phyloP scores from a whole-genome alignment of 1,140 invertebrate species.

The Zaprionus ornatus region DNA sequence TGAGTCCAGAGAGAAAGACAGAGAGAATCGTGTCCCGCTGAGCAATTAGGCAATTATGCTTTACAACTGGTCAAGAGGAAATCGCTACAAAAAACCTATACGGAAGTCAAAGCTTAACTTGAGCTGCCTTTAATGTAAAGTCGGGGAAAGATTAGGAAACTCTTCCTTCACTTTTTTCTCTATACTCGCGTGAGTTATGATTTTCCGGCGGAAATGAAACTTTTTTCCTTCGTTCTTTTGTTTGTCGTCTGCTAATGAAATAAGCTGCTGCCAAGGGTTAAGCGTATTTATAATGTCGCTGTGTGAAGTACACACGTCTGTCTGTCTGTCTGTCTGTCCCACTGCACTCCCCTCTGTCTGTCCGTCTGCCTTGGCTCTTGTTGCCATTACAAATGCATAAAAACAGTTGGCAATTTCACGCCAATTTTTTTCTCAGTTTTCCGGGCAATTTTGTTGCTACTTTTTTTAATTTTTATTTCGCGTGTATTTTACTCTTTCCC shows the following conservation, averaged over 20 bases:
- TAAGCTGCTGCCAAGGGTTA: constrained; percentile 79
- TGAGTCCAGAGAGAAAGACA: constrained; percentile 82
- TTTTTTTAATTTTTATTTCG: constrained; percentile 77
- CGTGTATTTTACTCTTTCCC: constrained; percentile 26
- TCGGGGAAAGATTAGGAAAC: background rate
- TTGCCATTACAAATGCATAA: constrained; percentile 53
- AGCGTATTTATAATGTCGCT: constrained; percentile 76
- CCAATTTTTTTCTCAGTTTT: constrained; percentile 66
- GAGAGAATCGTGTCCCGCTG: constrained; percentile 25
- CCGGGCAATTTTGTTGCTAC: constrained; percentile 18
- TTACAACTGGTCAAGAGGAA: constrained; percentile 16
- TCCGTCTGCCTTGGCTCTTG: background rate
- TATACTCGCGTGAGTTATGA: constrained; percentile 72
- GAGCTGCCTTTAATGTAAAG: constrained; percentile 15
- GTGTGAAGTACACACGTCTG: constrained; percentile 33
- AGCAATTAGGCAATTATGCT: constrained; percentile 78
- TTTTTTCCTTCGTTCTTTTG: constrained; percentile 35
- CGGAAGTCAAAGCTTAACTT: constrained; percentile 41
- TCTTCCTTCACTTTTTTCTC: background rate
- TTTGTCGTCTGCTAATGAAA: constrained; percentile 80
- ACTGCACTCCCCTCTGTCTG: background rate
- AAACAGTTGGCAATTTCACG: constrained; percentile 83
- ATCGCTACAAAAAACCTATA: constrained; percentile 23
- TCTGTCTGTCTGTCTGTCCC: background rate
- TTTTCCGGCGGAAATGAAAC: constrained; percentile 72